Base-by-base conservation (phyloP, 2,113 vertebrate species). In the Epinephelus moara region DNA sequence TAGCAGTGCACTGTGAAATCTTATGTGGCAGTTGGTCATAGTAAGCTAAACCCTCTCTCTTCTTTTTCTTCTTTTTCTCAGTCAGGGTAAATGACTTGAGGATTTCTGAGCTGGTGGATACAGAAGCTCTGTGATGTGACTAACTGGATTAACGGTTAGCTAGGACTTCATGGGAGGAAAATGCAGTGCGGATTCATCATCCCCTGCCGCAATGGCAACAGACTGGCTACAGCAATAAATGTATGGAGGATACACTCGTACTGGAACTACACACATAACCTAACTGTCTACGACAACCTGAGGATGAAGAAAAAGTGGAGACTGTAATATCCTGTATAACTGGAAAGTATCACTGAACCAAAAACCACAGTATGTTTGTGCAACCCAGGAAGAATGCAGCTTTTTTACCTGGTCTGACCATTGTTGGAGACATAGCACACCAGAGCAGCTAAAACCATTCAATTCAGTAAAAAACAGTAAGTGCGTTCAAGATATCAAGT, bases 91-190 rank as follows among this genome's bases (percentile, higher is more conserved):
- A 90, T 91, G 69, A 94, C 88, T 91, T 40, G 82, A 85, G 89
- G 93, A 92, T 94, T 94, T 93, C 64, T 78, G 81, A 90, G 88
- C 83, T 83, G 79, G 85, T 82, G 85, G 91, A 81, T 90, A 72
- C 81, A 85, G 88, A 87, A 91, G 61, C 88, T 88, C 83, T 91
- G 86, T 88, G 79, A 92, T 92, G 93, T 94, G 88, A 92, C 94
- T 92, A 95, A 95, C 85, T 37, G 86, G 94, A 95, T 95, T 95
- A 94, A 59, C 77, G 14, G 60, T 84, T 78, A 62, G 77, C 69
- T 25, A 55, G 79, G 79, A 91, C 80, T 89, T 85, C 45, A 79
- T 62, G 77, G 70, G 55, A 79, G 69, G 75, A 72, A 78, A 70
- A 86, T 52, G 42, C 71, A 67, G 62, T n/a, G 61, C 1, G 13